These are phyloP conservation scores for Hydraecia micacea DNA, from an alignment of 2,888 invertebrate species.

Conservation along the genomic window DNA sequence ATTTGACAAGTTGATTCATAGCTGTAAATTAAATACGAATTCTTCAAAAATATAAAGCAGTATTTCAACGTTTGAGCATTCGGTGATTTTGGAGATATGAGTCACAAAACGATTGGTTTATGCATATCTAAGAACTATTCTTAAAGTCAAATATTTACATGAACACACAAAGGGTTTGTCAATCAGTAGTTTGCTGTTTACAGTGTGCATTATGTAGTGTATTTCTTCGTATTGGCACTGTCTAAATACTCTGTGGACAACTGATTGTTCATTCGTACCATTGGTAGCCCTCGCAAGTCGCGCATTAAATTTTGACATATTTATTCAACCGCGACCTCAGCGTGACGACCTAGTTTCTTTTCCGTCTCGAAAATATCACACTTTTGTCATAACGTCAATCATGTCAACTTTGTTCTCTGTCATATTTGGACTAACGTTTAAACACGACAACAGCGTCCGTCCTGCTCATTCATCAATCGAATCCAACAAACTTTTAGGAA, in stretches of 20 bases:
- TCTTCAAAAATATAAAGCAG: slow-evolving; percentile 50
- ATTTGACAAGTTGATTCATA: slow-evolving; percentile 64
- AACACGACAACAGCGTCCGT: slow-evolving; percentile 27
- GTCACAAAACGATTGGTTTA: slow-evolving; percentile 47
- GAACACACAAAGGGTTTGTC: slow-evolving; percentile 55
- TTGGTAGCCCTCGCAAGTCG: slow-evolving; percentile 22
- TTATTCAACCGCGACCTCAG: slow-evolving; percentile 60
- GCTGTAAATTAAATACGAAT: slow-evolving; percentile 57
- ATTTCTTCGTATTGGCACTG: slow-evolving; percentile 36
- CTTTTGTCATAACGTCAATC: slow-evolving; percentile 62
- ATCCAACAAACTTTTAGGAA: slow-evolving; percentile 40
- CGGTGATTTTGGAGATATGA: slow-evolving; percentile 39
- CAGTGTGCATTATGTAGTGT: slow-evolving; percentile 46
- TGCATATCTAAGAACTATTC: slow-evolving; percentile 53
- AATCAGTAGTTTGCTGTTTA: slow-evolving; percentile 52
- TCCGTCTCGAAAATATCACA: slow-evolving; percentile 68
- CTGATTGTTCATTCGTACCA: slow-evolving; percentile 24
- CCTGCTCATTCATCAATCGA: slow-evolving; percentile 36
- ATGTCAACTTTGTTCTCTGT: slow-evolving; percentile 48
- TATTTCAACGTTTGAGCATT: slow-evolving; percentile 46
- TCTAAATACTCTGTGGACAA: slow-evolving; percentile 8
- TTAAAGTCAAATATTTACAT: slow-evolving; percentile 60
- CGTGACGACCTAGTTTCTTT: slow-evolving; percentile 67
- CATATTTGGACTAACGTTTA: slow-evolving; percentile 39
- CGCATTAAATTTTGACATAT: slow-evolving; percentile 58